Evolutionary conservation across 2,113 vertebrate species (phyloP).

Genomic region (Vulpes ferrilata): DNA sequence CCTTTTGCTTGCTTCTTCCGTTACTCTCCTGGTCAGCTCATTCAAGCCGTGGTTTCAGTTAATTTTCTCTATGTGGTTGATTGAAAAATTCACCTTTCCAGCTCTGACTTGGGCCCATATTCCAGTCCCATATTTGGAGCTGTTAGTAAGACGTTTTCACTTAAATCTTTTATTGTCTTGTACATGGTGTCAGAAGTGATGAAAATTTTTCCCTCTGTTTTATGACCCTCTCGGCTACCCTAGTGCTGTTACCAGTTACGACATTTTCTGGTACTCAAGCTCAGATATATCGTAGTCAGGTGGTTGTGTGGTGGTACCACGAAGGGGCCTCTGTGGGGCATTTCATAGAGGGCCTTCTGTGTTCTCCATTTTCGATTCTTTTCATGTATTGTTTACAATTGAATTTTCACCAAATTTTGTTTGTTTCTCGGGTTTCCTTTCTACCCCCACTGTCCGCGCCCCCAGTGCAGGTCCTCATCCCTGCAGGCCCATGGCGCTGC

Average conservation of each 20-base stretch:
- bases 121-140: not conserved
- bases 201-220: not conserved
- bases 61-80: not conserved
- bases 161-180: not conserved
- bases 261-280: not conserved
- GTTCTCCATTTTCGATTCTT: not conserved
- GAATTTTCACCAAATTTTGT: conserved; percentile 19
- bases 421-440: not conserved
- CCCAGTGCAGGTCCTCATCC: not conserved
- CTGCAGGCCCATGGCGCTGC: not conserved
- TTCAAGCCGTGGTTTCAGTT: not conserved
- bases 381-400: not conserved
- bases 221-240: not conserved
- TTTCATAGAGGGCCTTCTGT: not conserved
- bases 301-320: not conserved
- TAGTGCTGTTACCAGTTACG: not conserved
- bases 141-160: not conserved
- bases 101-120: not conserved
- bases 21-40: not conserved
- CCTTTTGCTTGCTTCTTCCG: not conserved
- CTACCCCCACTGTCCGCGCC: not conserved
- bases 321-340: not conserved
- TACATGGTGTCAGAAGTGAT: not conserved
- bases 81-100: not conserved
- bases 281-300: not conserved